Conservation (phyloP, 1,140 invertebrate genomes). For the Hyles vespertilio region DNA sequence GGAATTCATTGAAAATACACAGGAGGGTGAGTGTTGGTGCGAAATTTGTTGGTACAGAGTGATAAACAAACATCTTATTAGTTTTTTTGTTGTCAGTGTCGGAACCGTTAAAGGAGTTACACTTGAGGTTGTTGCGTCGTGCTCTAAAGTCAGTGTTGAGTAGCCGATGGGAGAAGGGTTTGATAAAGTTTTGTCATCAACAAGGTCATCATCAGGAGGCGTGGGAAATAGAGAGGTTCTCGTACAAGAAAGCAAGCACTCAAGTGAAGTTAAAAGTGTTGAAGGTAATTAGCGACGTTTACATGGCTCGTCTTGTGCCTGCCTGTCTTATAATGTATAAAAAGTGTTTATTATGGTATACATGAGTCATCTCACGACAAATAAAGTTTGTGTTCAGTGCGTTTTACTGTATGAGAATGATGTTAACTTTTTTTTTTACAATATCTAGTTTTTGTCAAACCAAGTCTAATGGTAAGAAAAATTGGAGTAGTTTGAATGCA, state of each 20-base stretch:
- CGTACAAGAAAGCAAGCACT: slow-evolving; percentile 93
- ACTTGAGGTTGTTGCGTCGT: slow-evolving; percentile 92
- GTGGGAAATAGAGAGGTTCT: slow-evolving; percentile 97
- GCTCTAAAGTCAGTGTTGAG: slow-evolving; percentile 88
- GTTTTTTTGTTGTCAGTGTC: slow-evolving; percentile 82
- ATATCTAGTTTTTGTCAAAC: too few relatives aligned
- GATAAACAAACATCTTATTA: slow-evolving; percentile 63
- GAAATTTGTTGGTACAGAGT: slow-evolving; percentile 49
- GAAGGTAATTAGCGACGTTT: slow-evolving; percentile 77
- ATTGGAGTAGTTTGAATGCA: too few relatives aligned
- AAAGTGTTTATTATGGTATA: neutral
- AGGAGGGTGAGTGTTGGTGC: slow-evolving; percentile 82
- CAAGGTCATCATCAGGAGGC: slow-evolving; percentile 92
- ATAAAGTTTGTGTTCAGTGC: too few relatives aligned
- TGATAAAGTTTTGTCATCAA: slow-evolving; percentile 94
- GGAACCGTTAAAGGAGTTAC: slow-evolving; percentile 87
- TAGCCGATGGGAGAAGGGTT: slow-evolving; percentile 92
- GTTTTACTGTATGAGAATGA: too few relatives aligned
- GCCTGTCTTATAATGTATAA: neutral
- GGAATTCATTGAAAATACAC: slow-evolving; percentile 90
- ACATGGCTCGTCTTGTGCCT: neutral
- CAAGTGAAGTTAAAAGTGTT: slow-evolving; percentile 92
- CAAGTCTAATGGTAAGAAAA: too few relatives aligned
- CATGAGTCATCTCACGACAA: neutral
- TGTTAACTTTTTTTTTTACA: too few relatives aligned